A percentile compares a stretch with the other conserved stretches of the same genome.
These are phyloP conservation scores for Rotaria socialis DNA, from an alignment of 2,888 invertebrate species.

Conservation along the genomic window DNA sequence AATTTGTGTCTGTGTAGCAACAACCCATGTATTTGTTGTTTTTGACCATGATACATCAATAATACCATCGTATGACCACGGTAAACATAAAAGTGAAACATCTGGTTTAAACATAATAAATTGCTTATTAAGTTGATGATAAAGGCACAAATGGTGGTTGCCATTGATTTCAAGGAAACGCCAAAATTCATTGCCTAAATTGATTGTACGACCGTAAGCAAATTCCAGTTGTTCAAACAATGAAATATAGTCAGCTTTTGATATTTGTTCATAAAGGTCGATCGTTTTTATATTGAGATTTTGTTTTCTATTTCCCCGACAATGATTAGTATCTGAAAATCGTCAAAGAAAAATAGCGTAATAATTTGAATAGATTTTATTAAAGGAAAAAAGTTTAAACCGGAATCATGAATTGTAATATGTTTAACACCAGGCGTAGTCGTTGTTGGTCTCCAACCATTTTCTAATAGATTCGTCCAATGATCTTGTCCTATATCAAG, in stretches of 20 bases:
- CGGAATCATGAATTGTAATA: not conserved
- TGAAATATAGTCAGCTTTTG: not conserved
- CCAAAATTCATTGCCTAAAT: conserved; percentile 36
- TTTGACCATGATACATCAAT: conserved; percentile 20
- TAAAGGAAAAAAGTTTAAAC: not conserved
- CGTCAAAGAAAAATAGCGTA: not conserved
- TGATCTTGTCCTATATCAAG: not conserved
- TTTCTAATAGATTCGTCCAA: conserved; percentile 30
- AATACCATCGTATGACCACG: conserved; percentile 29
- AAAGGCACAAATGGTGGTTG: conserved; percentile 2
- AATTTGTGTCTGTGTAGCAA: conserved; percentile 34
- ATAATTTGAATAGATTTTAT: no score
- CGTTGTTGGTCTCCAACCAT: conserved; percentile 25
- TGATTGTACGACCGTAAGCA: not conserved
- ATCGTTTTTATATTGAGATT: not conserved
- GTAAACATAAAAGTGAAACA: not conserved
- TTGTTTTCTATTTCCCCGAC: not conserved
- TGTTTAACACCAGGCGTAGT: not conserved
- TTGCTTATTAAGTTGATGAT: conserved; percentile 37
- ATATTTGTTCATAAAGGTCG: conserved; percentile 2
- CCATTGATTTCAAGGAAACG: conserved; percentile 21
- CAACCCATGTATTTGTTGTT: not conserved
- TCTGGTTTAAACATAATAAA: conserved; percentile 35
- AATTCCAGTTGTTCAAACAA: conserved; percentile 24
- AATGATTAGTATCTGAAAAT: not conserved